A percentile compares a stretch with the other conserved stretches of the same genome.
These are phyloP conservation scores for Drosophila saltans DNA, from an alignment of 1,140 invertebrate genomes.

Conservation along the genomic window DNA sequence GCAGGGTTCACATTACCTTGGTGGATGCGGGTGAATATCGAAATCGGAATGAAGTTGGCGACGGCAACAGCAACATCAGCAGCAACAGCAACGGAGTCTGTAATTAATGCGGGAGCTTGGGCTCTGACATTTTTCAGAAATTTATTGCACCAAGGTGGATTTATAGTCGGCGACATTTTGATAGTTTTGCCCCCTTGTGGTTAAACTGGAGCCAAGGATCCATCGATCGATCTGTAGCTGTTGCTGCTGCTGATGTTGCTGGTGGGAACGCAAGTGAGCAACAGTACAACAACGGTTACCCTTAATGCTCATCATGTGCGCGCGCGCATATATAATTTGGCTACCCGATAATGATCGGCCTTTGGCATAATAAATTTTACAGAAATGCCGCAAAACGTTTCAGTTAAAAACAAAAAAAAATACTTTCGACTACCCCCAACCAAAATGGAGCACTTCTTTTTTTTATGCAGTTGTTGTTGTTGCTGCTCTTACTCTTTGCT, in stretches of 20 bases:
- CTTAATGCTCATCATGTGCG: conserved; percentile 80
- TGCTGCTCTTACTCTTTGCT: conserved; percentile 13
- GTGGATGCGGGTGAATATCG: conserved; percentile 57
- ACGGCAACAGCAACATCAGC: conserved; percentile 32
- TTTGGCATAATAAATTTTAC: conserved; percentile 82
- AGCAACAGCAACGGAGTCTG: conserved; percentile 45
- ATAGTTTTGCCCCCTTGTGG: conserved; percentile 75
- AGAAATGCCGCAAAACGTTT: conserved; percentile 62
- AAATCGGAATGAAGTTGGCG: conserved; percentile 41
- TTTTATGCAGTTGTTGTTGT: conserved; percentile 38
- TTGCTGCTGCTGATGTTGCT: conserved; percentile 22
- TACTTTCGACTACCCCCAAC: conserved; percentile 54
- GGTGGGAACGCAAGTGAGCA: conserved; percentile 39
- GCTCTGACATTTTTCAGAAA: conserved; percentile 79
- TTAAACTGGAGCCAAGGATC: conserved; percentile 47
- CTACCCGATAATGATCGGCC: conserved; percentile 82
- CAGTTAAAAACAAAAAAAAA: background rate
- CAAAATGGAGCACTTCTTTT: conserved; percentile 19
- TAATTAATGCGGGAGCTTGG: conserved; percentile 82
- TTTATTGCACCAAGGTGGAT: conserved; percentile 79
- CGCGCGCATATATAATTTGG: conserved; percentile 82
- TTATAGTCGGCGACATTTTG: conserved; percentile 81
- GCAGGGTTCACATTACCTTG: conserved; percentile 71
- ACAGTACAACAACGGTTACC: conserved; percentile 28
- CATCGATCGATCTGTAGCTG: conserved; percentile 36